Evolutionary conservation across 2,888 invertebrate genomes (phyloP).

Genomic region (Tridacna crocea): DNA sequence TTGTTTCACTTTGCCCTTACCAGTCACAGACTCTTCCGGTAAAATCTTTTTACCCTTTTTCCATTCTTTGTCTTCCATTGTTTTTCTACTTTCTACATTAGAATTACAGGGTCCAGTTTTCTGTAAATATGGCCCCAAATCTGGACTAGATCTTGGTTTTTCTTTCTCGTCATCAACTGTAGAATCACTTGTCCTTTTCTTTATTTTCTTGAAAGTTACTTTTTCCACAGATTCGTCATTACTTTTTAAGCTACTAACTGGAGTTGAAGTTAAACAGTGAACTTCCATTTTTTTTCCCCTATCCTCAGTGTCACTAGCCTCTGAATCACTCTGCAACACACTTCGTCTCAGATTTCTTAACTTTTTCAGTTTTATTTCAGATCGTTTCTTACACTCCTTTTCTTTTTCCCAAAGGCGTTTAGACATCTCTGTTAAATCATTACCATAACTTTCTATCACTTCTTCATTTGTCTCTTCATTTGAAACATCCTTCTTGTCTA

Average conservation of each 20-base stretch:
- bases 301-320: slow-evolving; percentile 34
- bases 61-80: slow-evolving; percentile 3
- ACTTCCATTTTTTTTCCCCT: slow-evolving; percentile 13
- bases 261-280: slow-evolving; percentile 18
- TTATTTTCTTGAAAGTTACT: slow-evolving; percentile 42
- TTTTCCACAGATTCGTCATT: slow-evolving; percentile 15
- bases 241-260: background rate
- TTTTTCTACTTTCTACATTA: slow-evolving; percentile 16
- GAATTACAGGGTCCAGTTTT: slow-evolving; percentile 25
- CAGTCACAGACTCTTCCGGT: slow-evolving; percentile 13
- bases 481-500: background rate
- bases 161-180: slow-evolving; percentile 22
- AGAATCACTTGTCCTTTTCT: slow-evolving; percentile 30
- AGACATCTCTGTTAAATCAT: background rate
- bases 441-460: slow-evolving; percentile 21
- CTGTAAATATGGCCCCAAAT: slow-evolving; percentile 62
- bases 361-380: slow-evolving; percentile 58
- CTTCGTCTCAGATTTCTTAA: slow-evolving; percentile 67
- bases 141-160: slow-evolving; percentile 35
- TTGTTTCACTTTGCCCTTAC: background rate
- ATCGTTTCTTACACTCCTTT: slow-evolving; percentile 28
- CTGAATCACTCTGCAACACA: slow-evolving; percentile 69
- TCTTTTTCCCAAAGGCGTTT: background rate
- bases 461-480: background rate
- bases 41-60: slow-evolving; percentile 29